Conservation (phyloP, 2,113 vertebrate species). For the Siniperca knerii region DNA sequence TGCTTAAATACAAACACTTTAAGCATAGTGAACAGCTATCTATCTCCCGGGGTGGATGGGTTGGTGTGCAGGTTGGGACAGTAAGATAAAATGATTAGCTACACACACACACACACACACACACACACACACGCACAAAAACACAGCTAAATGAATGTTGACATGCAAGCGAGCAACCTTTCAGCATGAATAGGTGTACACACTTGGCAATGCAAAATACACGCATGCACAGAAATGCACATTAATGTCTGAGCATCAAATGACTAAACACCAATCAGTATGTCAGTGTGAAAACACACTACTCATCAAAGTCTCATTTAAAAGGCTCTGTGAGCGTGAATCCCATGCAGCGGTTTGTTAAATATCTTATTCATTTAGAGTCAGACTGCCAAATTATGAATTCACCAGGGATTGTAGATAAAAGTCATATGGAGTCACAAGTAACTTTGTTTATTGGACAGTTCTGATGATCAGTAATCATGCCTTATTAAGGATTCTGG, state of each 20-base stretch:
- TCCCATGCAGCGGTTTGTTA: slow-evolving; percentile 16
- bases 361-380: slow-evolving; percentile 4
- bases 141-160: slow-evolving; percentile 31
- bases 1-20: not conserved
- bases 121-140: slow-evolving; percentile 11
- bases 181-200: slow-evolving; percentile 24
- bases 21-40: slow-evolving; percentile 1
- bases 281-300: slow-evolving; percentile 15
- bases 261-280: slow-evolving; percentile 11
- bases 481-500: not conserved
- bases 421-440: not conserved
- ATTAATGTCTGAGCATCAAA: no score
- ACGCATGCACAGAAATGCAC: not conserved
- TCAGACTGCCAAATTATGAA: slow-evolving; percentile 8
- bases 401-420: not conserved
- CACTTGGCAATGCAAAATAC: slow-evolving; percentile 6
- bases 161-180: slow-evolving; percentile 13
- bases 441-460: slow-evolving; percentile 10
- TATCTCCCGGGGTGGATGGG: slow-evolving; percentile 12
- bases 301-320: slow-evolving; percentile 41
- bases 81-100: slow-evolving; percentile 35
- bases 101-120: slow-evolving; percentile 10
- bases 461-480: not conserved
- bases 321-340: slow-evolving; percentile 26
- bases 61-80: slow-evolving; percentile 5